Base-by-base conservation (phyloP, 2,113 vertebrate species). In the Xenus cinereus region DNA sequence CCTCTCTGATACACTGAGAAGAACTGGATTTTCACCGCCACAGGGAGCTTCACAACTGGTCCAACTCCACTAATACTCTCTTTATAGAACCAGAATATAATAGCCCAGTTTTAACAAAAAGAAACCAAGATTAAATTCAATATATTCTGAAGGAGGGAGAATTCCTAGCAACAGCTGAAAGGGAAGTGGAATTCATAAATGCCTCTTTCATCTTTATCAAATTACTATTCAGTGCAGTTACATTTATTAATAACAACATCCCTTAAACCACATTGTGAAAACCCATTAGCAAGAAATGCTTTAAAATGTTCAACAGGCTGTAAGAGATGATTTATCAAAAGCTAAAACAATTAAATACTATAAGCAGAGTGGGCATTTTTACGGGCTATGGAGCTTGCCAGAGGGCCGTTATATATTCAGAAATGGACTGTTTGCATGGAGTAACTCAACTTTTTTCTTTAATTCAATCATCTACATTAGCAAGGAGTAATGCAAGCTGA, bases 151-250 rank as follows among this genome's bases (percentile, higher is more conserved):
- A 96, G 85, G 74, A 82, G 69, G 77, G 73, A 88, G 85, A 92
- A 91, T 63, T 95, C 96, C 82, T 95, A 97, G 94, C 90, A 96
- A 96, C 95, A 85, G 92, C 37, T 96, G 83, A 95, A 94, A 96
- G 76, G 51, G 75, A 96, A 96, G 54, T n/a, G 37, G 80, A 92
- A 96, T 89, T 90, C 77, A 88, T 91, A 95, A 97, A 95, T 80
- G 80, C 51, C 59, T 84, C 84, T 95, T 95, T 94, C 92, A 95
- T 95, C 93, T 95, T 84, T 87, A 95, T 96, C 93, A 93, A 85
- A 95, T 96, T 89, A 90, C 83, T 79, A 72, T 89, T 94, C 92
- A 67, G 78, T 39, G 63, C 81, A 88, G 91, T 89, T 78, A 74
- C 71, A 50, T 87, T 94, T 90, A 81, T 97, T 97, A 97, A 91